Evolutionary conservation across 2,888 invertebrate species (phyloP).

Genomic region (Dyspetes luteomarginatus): DNA sequence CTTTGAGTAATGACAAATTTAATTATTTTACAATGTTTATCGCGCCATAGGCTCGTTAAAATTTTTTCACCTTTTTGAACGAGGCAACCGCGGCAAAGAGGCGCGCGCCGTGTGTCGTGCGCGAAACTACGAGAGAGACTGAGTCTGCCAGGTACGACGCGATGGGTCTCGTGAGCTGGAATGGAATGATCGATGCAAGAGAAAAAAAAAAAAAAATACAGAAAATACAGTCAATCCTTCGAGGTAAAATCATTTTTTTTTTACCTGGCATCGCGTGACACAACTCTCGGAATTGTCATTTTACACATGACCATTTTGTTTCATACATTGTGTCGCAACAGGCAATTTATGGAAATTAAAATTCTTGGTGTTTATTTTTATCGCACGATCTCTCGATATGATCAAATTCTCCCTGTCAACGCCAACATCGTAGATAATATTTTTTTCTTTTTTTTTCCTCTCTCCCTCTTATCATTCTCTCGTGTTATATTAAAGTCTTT

Average conservation of each 20-base stretch:
- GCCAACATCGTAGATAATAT: slow-evolving; percentile 16
- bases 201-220: slow-evolving; percentile 35
- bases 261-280: slow-evolving; percentile 52
- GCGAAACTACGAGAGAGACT: slow-evolving; percentile 58
- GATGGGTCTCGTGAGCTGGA: slow-evolving; percentile 56
- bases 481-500: slow-evolving; percentile 19
- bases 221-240: slow-evolving; percentile 14
- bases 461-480: background rate
- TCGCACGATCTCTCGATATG: background rate
- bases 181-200: slow-evolving; percentile 67
- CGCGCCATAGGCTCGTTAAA: background rate
- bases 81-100: slow-evolving; percentile 5
- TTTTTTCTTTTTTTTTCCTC: slow-evolving; percentile 13
- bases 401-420: slow-evolving; percentile 3
- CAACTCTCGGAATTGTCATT: slow-evolving; percentile 19
- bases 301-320: background rate
- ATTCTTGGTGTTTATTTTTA: slow-evolving; percentile 14
- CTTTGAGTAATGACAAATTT: background rate
- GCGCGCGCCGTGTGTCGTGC: slow-evolving; percentile 41
- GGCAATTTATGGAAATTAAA: slow-evolving; percentile 8
- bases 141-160: slow-evolving; percentile 59
- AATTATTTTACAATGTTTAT: no score
- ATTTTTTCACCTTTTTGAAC: background rate
- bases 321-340: slow-evolving; percentile 25
- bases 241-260: slow-evolving; percentile 53